Base-by-base conservation (phyloP, 2,797 vertebrate genomes). In the Onychomys arenicola region DNA sequence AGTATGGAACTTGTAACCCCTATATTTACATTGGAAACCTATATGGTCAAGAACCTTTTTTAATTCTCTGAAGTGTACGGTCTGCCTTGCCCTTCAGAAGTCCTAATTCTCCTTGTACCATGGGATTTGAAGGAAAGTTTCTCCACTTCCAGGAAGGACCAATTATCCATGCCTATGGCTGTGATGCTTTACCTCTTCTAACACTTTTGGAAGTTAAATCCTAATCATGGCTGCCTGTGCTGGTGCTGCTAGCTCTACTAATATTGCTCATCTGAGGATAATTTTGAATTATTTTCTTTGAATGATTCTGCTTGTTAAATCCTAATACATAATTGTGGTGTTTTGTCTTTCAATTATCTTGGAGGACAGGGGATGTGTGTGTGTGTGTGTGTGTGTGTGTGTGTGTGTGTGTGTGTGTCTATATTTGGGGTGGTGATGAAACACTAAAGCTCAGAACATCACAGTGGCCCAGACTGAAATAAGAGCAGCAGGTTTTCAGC, bases 281-380 rank as follows among this genome's bases (percentile, higher is more conserved):
- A 63, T 32, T 63, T 83, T 63, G 37, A 63, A 25, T 32, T 37
- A 43, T 37, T 63, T 61, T 63, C 25, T 82, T 13, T 12, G 65
- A 52, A 76, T 52, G 40, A 83, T 90, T 19, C 46, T 49, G 93
- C 93, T 97, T 84, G 65, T 94, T 93, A 95, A 57, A 89, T 73
- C 88, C 78, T 19, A 96, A 91, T 37, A 52, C 90, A 90, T 40
- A 27, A 32, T 11, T 37, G 29, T 93, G 95, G 90, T 92, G 9
- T 96, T 97, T 82, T 87, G 3, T 13, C 69, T 93, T 91, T 73
- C 16, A 86, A 49, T 73, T 86, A 94, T 96, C 83, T 94, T 95
- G 65, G 80, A 98, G 75, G 88, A 14, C 5, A 94, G 71, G 55
- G 82, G 46, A 49, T 49, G 46, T 49, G 46, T 49, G 46, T 49